phyloP scores from a whole-genome alignment of 2,888 invertebrate species.

The Cryptocephalus moraei region DNA sequence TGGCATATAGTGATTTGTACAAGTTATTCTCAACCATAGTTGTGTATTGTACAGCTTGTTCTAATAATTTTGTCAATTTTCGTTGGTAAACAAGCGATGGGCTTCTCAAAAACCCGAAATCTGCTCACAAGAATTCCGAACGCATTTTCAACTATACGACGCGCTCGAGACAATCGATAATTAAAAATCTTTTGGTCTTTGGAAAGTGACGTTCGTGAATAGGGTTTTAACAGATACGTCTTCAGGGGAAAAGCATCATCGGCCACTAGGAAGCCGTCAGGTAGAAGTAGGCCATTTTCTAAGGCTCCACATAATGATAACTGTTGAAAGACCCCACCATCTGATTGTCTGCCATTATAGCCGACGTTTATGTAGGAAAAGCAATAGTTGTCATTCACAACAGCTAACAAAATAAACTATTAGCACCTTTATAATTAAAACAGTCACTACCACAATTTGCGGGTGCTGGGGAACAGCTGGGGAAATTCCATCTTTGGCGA shows the following conservation, averaged over 20 bases:
- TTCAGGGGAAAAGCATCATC: conserved; percentile 1
- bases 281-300: background rate
- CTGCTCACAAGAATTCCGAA: no score
- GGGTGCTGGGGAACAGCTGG: no score
- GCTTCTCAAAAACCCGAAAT: no score
- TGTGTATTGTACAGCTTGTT: no score
- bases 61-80: no score
- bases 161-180: background rate
- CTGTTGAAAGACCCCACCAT: background rate
- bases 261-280: background rate
- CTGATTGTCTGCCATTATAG: background rate
- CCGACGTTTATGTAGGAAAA: background rate
- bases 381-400: background rate
- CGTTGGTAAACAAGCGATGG: no score
- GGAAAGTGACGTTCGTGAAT: background rate
- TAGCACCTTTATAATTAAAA: no score
- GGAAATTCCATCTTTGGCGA: no score
- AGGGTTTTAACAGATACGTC: background rate
- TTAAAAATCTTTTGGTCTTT: background rate
- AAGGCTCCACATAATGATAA: background rate
- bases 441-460: no score
- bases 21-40: no score
- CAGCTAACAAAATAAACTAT: background rate
- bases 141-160: no score
- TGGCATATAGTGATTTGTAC: no score